These are phyloP conservation scores for Tenthredo livida DNA, from an alignment of 2,888 invertebrate species.

Conservation along the genomic window DNA sequence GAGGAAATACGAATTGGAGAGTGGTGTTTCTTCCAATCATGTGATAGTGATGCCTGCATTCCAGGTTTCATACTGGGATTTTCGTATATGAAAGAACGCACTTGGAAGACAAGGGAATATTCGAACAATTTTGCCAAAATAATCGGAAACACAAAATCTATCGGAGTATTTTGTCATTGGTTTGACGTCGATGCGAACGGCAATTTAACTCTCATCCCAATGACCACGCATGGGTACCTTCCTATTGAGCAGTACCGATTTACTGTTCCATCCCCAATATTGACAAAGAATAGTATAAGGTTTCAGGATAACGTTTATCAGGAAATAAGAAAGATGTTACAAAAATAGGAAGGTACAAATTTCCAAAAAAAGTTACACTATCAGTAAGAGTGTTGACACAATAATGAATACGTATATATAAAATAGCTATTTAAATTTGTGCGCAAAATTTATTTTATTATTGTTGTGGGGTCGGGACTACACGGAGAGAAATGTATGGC, in stretches of 20 bases:
- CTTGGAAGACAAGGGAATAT: slow-evolving; percentile 52
- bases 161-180: slow-evolving; percentile 54
- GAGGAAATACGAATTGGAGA: slow-evolving; percentile 54
- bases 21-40: slow-evolving; percentile 56
- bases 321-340: slow-evolving; percentile 10
- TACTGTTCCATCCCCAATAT: slow-evolving; percentile 14
- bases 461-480: too few species aligned
- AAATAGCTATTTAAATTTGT: too few species aligned
- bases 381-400: too few species aligned
- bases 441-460: too few species aligned
- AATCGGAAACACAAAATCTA: slow-evolving; percentile 48
- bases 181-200: slow-evolving; percentile 10
- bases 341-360: not conserved
- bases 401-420: too few species aligned
- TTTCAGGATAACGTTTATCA: slow-evolving; percentile 2
- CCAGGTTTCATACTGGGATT: slow-evolving; percentile 55
- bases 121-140: slow-evolving; percentile 46
- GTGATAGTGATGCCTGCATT: slow-evolving; percentile 46
- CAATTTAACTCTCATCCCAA: not conserved
- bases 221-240: slow-evolving; percentile 10
- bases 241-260: slow-evolving; percentile 17
- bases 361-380: too few species aligned
- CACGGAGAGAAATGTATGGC: too few species aligned
- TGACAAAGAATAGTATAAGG: not conserved
- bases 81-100: slow-evolving; percentile 51